Evolutionary conservation across 2,888 invertebrate genomes (phyloP).

Genomic region (Hemithea aestivaria): DNA sequence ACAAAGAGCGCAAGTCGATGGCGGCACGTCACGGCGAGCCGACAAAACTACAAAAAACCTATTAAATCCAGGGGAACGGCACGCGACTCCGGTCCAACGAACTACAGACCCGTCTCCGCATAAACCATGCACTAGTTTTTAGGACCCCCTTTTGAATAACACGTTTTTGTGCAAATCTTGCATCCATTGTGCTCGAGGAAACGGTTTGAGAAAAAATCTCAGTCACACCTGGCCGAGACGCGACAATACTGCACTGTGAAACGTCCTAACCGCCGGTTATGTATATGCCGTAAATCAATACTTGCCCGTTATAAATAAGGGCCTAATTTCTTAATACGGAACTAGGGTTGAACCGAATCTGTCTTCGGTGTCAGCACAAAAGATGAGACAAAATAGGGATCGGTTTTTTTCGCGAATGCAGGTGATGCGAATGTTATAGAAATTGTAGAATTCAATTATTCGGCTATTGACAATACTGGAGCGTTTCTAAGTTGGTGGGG

Average conservation of each 20-base stretch:
- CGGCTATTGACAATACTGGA: slow-evolving; percentile 61
- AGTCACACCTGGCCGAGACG: slow-evolving; percentile 70
- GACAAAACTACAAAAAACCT: slow-evolving; percentile 41
- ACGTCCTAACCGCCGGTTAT: slow-evolving; percentile 45
- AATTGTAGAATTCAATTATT: slow-evolving; percentile 70
- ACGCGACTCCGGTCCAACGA: slow-evolving; percentile 59
- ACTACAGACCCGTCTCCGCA: slow-evolving; percentile 42
- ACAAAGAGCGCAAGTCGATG: slow-evolving; percentile 21
- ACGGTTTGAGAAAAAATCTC: slow-evolving; percentile 52
- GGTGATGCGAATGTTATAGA: slow-evolving; percentile 65
- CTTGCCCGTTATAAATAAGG: slow-evolving; percentile 60
- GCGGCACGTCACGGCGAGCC: slow-evolving; percentile 37
- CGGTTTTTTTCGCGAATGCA: slow-evolving; percentile 61
- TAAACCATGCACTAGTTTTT: slow-evolving; percentile 52
- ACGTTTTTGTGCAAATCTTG: slow-evolving; percentile 75
- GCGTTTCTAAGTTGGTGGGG: slow-evolving; percentile 50
- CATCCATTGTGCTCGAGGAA: slow-evolving; percentile 66
- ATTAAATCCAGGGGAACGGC: slow-evolving; percentile 54
- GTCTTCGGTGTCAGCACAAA: slow-evolving; percentile 51
- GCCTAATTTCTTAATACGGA: slow-evolving; percentile 57
- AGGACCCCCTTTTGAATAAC: slow-evolving; percentile 50
- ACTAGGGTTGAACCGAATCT: slow-evolving; percentile 39
- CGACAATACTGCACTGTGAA: slow-evolving; percentile 26
- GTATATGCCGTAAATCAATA: slow-evolving; percentile 54
- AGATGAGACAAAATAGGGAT: slow-evolving; percentile 67